A percentile compares a stretch with the other conserved stretches of the same genome.
These are phyloP conservation scores for Agrotis exclamationis DNA, from an alignment of 2,888 invertebrate species.

Conservation along the genomic window DNA sequence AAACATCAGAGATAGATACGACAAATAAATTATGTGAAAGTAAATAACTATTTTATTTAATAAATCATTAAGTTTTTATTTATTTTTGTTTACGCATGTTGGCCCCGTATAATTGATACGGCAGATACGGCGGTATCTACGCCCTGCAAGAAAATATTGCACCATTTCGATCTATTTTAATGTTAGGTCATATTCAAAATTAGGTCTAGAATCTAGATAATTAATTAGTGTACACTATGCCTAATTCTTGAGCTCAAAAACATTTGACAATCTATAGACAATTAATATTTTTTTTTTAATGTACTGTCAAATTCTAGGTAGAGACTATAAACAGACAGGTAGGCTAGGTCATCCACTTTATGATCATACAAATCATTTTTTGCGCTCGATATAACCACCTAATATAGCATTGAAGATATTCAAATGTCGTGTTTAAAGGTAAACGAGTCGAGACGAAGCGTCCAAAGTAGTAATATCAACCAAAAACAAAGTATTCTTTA, in stretches of 20 bases:
- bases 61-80: too few relatives aligned
- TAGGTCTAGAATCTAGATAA: background rate
- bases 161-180: background rate
- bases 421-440: slow-evolving; percentile 56
- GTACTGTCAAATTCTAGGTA: background rate
- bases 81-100: too few relatives aligned
- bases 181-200: background rate
- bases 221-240: background rate
- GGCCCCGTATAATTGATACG: too few relatives aligned
- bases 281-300: background rate
- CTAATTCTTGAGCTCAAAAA: background rate
- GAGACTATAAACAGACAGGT: background rate
- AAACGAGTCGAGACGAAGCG: slow-evolving; percentile 52
- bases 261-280: background rate
- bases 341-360: slow-evolving; percentile 19
- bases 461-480: slow-evolving; percentile 51
- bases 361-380: background rate
- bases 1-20: too few relatives aligned
- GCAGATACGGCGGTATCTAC: too few relatives aligned
- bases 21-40: too few relatives aligned
- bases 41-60: too few relatives aligned
- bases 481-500: slow-evolving; percentile 76
- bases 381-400: background rate
- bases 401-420: slow-evolving; percentile 46
- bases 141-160: background rate